Base-by-base conservation (phyloP, 2,888 invertebrate species). In the Clanis bilineata region DNA sequence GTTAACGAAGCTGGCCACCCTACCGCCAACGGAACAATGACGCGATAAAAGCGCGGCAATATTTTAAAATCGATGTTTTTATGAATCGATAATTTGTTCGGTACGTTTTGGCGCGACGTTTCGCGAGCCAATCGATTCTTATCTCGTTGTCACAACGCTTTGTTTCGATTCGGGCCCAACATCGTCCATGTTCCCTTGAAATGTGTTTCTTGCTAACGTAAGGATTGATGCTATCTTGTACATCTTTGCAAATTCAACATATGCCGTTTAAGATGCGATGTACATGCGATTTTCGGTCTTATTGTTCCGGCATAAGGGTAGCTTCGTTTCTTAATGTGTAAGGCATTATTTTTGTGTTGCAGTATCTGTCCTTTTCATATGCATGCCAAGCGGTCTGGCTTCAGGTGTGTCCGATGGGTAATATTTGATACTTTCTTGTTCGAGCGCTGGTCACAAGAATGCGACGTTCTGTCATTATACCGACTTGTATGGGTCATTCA, bases 61-160 rank as follows among this genome's bases (percentile, higher is more conserved):
- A 90, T 88, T 89, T 90, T 87, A 87, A 86, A 88, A 90, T 89
- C 90, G 88, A 90, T 91, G 90, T 91, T 92, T 90, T 91, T 90
- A 90, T 90, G 90, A 91, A 91, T 92, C 90, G 90, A 91, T 92
- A 90, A 92, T 91, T 92, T 92, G 91, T 86, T 88, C 86, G 84
- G 83, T 80, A 81, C 84, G 87, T 88, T 90, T 88, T 80, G 89
- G 90, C 83, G 90, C 88, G 89, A 85, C 88, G 86, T 87, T 86
- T 88, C 85, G 85, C 89, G 86, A 86, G 82, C 83, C 87, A 82
- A 87, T 86, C 83, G 90, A 90, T 90, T 71, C 72, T 85, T 88
- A 90, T 90, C 90, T 76, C 78, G 84, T 78, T 90, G 90, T 90
- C 90, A 89, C 90, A 88, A 83, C 88, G 90, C 90, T 90, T 90